Evolutionary conservation across 2,113 vertebrate genomes (phyloP), one percentile per base, ranked within the genome.

Genomic region (Tonatia bakeri): DNA sequence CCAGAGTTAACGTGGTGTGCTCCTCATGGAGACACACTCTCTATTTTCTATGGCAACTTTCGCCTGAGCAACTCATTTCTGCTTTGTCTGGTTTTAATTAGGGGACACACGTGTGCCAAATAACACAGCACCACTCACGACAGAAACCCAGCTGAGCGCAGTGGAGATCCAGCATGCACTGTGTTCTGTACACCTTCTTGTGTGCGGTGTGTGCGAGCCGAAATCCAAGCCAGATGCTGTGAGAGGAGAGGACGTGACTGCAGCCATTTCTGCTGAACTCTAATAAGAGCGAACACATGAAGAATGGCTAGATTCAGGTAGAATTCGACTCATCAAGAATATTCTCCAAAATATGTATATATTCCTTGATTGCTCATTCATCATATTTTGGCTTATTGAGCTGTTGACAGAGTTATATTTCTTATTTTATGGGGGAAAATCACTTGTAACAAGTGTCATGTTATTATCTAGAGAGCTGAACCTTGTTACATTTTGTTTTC

Each of bases 321-420:
- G 97, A 70, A 91, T 81, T 96, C 69, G 80, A 77, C 19, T 97
- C 92, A 92, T 87, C 93, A 72, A 91, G 88, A 95, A 79, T 88
- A 43, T 93, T 59, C 87, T 75, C 96, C 9, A 87, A 64, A 96
- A 90, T 86, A 94, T 83, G 92, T 88, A 96, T 95, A 96, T 40
- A 31, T 45, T 15, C 38, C 91, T 91, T 94, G 94, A 96, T 96
- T 96, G 75, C 87, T 52, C 91, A 95, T 97, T 97, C 92, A 97
- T 96, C 96, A 91, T 91, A 79, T 90, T 96, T 95, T 94, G 92
- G 76, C 77, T 96, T 98, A 93, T 50, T 94, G 92, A 95, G 77
- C 56, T 97, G 89, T 93, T 97, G 70, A 91, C 85, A 96, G 82
- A 96, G 64, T 47, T 95, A 92, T 50, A 94, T 96, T 95, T 94